Percentiles rank a stretch among this genome's conserved stretches.
Evolutionary conservation across 2,797 vertebrate species (phyloP).

Genomic region (Oryzias dopingdopingensis): DNA sequence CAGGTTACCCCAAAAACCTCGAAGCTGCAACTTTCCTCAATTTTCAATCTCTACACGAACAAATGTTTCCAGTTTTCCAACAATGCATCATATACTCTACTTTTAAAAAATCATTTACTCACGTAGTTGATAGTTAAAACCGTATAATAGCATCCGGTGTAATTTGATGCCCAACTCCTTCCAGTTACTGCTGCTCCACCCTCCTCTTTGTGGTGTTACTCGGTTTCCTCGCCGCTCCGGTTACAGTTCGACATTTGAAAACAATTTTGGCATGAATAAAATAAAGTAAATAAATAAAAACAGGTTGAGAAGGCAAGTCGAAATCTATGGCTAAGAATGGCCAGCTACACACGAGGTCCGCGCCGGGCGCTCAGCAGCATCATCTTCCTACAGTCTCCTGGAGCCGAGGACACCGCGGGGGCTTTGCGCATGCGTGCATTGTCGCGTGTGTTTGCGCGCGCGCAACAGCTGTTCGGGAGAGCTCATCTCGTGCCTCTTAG

Average conservation of each 20-base stretch:
- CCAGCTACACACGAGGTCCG: slow-evolving; percentile 57
- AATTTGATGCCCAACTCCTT: slow-evolving; percentile 60
- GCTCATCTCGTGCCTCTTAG: neutral
- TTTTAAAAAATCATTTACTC: slow-evolving; percentile 41
- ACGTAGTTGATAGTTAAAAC: slow-evolving; percentile 65
- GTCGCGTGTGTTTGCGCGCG: slow-evolving; percentile 3
- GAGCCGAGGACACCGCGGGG: slow-evolving; percentile 34
- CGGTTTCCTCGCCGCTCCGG: slow-evolving; percentile 28
- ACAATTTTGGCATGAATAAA: slow-evolving; percentile 63
- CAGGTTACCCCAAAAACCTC: slow-evolving; percentile 8
- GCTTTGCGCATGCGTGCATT: slow-evolving; percentile 68
- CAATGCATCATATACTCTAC: neutral
- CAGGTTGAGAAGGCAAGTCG: slow-evolving; percentile 61
- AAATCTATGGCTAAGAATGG: slow-evolving; percentile 48
- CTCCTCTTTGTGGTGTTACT: slow-evolving; percentile 14
- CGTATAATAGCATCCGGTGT: slow-evolving; percentile 76
- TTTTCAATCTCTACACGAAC: no score
- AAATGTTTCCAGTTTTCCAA: no score
- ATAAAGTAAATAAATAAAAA: neutral
- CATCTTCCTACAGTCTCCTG: slow-evolving; percentile 60
- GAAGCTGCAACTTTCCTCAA: neutral
- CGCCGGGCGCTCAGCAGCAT: slow-evolving; percentile 58
- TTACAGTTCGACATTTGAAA: slow-evolving; percentile 55
- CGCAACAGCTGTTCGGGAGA: neutral
- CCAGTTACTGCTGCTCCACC: slow-evolving; percentile 25